A percentile compares a stretch with the other conserved stretches of the same genome.
Conservation (phyloP, 1,140 invertebrate species). For the Drosophila hydei region DNA sequence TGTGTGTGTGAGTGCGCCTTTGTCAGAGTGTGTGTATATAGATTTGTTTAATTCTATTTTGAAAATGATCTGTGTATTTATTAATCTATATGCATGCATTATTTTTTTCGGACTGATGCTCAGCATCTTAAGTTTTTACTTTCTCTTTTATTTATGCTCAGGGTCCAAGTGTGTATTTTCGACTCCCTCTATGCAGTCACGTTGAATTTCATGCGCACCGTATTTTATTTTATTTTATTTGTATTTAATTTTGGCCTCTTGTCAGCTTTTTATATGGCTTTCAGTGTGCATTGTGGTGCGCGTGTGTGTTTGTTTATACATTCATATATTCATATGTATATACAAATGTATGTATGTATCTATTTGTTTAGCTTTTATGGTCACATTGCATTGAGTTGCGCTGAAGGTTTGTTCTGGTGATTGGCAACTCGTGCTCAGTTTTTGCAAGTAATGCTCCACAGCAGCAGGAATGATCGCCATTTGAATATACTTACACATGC, state of each 20-base stretch:
- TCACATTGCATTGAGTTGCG: conserved; percentile 58
- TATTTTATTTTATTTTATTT: conserved; percentile 55
- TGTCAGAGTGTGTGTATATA: conserved; percentile 1
- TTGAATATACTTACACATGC: conserved; percentile 24
- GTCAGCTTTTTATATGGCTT: conserved; percentile 60
- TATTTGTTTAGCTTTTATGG: conserved; percentile 54
- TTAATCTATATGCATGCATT: conserved; percentile 17
- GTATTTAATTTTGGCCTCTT: conserved; percentile 57
- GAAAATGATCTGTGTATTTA: conserved; percentile 39
- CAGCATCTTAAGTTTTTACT: conserved; percentile 67
- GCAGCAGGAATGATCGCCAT: conserved; percentile 11
- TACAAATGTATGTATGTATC: conserved; percentile 5
- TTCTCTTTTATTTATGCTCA: conserved; percentile 80
- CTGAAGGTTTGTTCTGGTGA: conserved; percentile 44
- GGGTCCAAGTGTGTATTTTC: conserved; percentile 10
- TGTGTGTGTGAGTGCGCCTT: conserved; percentile 3
- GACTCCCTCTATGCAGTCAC: conserved; percentile 55
- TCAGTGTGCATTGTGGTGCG: conserved; percentile 38
- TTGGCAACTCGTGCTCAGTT: conserved; percentile 54
- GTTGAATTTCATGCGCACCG: conserved; percentile 50
- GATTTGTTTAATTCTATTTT: conserved; percentile 55
- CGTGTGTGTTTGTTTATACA: conserved; percentile 13
- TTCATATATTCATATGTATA: not conserved
- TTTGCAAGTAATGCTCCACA: conserved; percentile 56
- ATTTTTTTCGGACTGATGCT: conserved; percentile 29